These are phyloP conservation scores for Sciurus niger DNA, from an alignment of 2,113 vertebrate genomes.

Conservation along the genomic window DNA sequence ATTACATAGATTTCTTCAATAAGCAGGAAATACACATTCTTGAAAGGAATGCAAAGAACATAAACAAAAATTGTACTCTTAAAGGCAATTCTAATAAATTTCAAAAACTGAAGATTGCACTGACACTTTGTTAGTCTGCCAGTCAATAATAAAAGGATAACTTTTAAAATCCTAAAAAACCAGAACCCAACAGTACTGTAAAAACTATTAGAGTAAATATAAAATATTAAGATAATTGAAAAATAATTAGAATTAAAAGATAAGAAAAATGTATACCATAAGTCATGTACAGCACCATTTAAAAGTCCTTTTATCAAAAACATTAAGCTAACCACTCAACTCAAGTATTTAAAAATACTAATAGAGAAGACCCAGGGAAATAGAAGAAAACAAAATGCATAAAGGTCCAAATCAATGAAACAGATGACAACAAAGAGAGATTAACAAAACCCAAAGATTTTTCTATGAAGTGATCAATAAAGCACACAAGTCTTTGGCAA, in stretches of 20 bases:
- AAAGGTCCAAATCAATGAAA: conserved; percentile 1
- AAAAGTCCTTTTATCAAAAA: not conserved
- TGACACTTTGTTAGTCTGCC: not conserved
- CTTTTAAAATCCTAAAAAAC: not conserved
- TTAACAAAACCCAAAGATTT: not conserved
- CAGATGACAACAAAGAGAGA: not conserved
- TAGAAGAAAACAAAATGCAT: conserved; percentile 23
- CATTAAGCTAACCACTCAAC: not conserved
- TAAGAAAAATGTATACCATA: not conserved
- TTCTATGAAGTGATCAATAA: conserved; percentile 1
- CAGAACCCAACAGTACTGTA: not conserved
- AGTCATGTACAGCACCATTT: not conserved
- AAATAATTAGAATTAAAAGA: not conserved
- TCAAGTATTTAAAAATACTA: not conserved
- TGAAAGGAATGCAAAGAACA: not conserved
- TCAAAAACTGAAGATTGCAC: not conserved
- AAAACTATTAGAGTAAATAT: not conserved
- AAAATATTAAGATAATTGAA: conserved; percentile 23
- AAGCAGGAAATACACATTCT: not conserved
- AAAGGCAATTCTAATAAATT: conserved; percentile 35
- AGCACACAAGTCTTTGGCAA: not conserved
- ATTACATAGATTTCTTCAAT: conserved; percentile 14
- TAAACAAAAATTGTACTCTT: not conserved
- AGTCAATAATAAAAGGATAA: not conserved
- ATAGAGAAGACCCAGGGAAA: not conserved